phyloP scores from a whole-genome alignment of 2,888 invertebrate genomes.

The Spodoptera littoralis region DNA sequence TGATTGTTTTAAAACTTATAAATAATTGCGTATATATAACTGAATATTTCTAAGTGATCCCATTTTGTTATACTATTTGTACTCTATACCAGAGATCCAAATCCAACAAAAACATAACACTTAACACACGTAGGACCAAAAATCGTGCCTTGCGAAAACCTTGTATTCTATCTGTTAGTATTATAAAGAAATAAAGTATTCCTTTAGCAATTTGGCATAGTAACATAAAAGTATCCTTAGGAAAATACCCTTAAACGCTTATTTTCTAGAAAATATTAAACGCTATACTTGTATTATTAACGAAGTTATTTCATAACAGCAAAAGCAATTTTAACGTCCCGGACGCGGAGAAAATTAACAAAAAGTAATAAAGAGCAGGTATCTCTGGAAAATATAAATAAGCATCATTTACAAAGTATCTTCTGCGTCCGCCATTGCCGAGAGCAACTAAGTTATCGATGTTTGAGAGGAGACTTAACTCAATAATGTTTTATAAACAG shows the following conservation, averaged over 20 bases:
- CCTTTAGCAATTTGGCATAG: too few species aligned
- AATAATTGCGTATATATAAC: too few species aligned
- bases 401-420: slow-evolving; percentile 27
- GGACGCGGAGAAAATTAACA: slow-evolving; percentile 18
- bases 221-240: too few species aligned
- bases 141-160: neutral
- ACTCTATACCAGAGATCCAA: too few species aligned
- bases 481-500: slow-evolving; percentile 42
- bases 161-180: neutral
- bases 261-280: too few species aligned
- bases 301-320: slow-evolving; percentile 1
- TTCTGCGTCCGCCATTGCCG: slow-evolving; percentile 21
- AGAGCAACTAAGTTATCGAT: slow-evolving; percentile 39
- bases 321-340: slow-evolving; percentile 30
- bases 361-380: slow-evolving; percentile 26
- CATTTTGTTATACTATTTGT: too few species aligned
- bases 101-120: too few species aligned
- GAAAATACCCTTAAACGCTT: too few species aligned
- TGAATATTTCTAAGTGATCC: too few species aligned
- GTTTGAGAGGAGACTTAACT: slow-evolving; percentile 37
- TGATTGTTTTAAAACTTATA: too few species aligned
- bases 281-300: too few species aligned
- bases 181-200: too few species aligned
- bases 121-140: neutral
- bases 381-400: slow-evolving; percentile 43